Evolutionary conservation across 1,140 invertebrate genomes (phyloP), one percentile per base, ranked within the genome.

Genomic region (Leptopilina clavipes): DNA sequence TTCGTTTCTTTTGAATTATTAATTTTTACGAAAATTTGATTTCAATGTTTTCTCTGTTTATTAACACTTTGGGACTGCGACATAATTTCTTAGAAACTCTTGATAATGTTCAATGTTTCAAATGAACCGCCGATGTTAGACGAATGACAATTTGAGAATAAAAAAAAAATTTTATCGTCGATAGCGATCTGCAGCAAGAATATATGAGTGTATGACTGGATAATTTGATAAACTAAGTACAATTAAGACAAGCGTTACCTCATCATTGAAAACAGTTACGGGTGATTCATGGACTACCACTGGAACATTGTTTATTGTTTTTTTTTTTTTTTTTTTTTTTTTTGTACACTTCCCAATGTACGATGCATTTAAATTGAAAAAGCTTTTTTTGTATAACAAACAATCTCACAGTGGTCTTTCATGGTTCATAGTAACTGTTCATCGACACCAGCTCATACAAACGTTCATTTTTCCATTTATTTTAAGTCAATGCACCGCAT

Each of bases 401-500:
- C 11, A 78, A 78, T 78, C 79, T 59, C 76, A 73, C 79, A 83
- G 81, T 82, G 85, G 87, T 87, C 84, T 85, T 86, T 84, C 79
- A 77, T 82, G 78, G 81, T 78, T 82, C 87, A 86, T 83, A 79
- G 83, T 84, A 40, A 86, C 84, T 87, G 86, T 83, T 89, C 88
- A 90, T 90, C 86, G 77, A 88, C 86, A 89, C 89, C 89, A 90
- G 89, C 88, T 90, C 90, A 90, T 91, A 90, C 85, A 87, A 85
- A 91, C 84, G 84, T 90, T 91, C 90, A 91, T 91, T 90, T 90
- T 90, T 90, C 89, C 89, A 91, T 91, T 90, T 91, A 91, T 87
- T 90, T 91, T 91, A 91, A 91, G 89, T 91, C 90, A 91, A 90
- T 90, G 89, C 90, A 91, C 90, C 90, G 90, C 90, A 91, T 90